Percentiles rank a stretch among this genome's conserved stretches.
Evolutionary conservation across 2,113 vertebrate species (phyloP).

Genomic region (Typhlomys cinereus): DNA sequence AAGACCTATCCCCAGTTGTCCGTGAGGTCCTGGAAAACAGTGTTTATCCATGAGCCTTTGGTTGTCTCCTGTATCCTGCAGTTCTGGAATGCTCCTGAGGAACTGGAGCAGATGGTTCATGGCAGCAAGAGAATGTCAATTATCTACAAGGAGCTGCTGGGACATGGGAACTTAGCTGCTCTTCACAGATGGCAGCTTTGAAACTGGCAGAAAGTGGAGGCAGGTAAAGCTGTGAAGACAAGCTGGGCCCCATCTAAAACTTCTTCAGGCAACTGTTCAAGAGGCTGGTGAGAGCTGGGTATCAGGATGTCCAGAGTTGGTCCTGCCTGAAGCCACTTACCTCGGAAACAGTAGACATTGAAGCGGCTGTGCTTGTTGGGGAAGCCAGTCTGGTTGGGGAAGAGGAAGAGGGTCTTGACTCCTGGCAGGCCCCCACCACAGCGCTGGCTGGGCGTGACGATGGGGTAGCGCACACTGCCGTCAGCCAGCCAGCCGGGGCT

Average conservation of each 20-base stretch:
- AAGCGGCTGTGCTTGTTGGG: constrained; percentile 88
- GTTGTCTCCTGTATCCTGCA: background rate
- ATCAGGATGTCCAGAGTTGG: background rate
- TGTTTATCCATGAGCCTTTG: background rate
- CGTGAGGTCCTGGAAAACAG: background rate
- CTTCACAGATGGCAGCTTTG: background rate
- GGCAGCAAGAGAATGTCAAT: background rate
- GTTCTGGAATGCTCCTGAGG: background rate
- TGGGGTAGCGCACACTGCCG: constrained; percentile 95
- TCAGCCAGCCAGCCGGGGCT: constrained; percentile 95
- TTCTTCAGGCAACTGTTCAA: background rate
- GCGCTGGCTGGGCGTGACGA: constrained; percentile 90
- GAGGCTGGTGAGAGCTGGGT: background rate
- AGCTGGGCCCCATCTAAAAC: background rate
- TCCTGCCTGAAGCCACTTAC: constrained; percentile 80
- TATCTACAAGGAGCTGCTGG: background rate
- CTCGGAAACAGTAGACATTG: constrained; percentile 94
- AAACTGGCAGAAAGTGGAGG: background rate
- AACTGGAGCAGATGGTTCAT: background rate
- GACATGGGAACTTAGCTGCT: background rate
- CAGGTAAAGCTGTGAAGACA: background rate
- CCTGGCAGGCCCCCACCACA: constrained; percentile 92
- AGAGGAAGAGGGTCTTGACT: constrained; percentile 93
- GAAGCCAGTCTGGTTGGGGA: constrained; percentile 96
- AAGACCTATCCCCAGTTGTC: background rate